Conservation (phyloP, 2,888 invertebrate genomes). For the Ectobius pallidus region DNA sequence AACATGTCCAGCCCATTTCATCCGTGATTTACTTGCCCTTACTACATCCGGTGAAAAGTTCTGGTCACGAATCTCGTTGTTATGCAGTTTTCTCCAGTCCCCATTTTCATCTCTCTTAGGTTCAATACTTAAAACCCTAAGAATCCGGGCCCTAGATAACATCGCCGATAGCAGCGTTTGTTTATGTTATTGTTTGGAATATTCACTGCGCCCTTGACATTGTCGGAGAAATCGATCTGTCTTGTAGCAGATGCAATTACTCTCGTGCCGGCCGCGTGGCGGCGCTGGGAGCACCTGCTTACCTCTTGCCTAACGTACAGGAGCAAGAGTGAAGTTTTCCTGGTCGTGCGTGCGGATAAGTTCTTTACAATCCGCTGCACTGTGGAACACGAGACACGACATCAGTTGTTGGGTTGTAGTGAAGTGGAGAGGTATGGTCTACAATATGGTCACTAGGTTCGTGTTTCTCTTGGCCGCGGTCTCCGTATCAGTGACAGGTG, state of each 20-base stretch:
- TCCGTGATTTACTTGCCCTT: no score
- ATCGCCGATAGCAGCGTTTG: no score
- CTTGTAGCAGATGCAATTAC: background rate
- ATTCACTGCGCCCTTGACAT: constrained; percentile 24
- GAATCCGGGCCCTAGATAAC: no score
- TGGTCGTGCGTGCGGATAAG: background rate
- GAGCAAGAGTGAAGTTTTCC: background rate
- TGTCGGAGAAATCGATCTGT: constrained; percentile 14
- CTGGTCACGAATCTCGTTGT: no score
- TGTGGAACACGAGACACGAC: background rate
- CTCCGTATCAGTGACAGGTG: constrained; percentile 2
- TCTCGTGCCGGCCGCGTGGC: constrained; percentile 23
- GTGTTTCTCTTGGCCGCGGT: background rate
- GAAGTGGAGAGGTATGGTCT: background rate
- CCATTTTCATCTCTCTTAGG: no score
- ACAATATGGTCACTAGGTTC: background rate
- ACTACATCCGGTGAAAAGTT: no score
- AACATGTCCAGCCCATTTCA: no score
- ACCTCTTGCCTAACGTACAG: background rate
- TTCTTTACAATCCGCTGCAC: constrained; percentile 6
- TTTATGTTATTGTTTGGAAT: background rate
- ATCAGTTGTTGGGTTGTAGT: background rate
- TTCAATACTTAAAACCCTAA: no score
- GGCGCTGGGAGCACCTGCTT: constrained; percentile 13
- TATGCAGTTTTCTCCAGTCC: no score